Evolutionary conservation across 2,888 invertebrate genomes (phyloP), one percentile per base, ranked within the genome.

Genomic region (Drosophila sordidula): DNA sequence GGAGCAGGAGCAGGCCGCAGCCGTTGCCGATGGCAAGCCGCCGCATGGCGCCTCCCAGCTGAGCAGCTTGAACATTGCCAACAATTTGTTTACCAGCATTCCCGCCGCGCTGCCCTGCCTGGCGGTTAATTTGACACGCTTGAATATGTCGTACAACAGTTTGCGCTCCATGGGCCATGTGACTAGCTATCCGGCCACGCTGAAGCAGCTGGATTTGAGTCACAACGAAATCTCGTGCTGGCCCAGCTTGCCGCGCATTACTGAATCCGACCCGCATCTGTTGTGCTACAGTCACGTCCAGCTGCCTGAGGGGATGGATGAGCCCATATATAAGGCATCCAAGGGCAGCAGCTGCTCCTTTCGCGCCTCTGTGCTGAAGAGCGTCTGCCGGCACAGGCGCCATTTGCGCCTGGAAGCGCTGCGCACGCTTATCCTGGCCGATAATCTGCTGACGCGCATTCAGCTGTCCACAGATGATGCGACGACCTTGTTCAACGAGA

Each of bases 91-190:
- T 91, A 95, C 95, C 34, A 95, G 95, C 78, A 95, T 99, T 66
- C 99, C 99, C 0, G 94, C 95, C 1, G 96, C 97, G 46, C 93
- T 99, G 39, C 96, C 99, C 2, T 99, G 99, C 90, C 93, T 97
- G 61, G 98, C 98, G 5, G 96, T 98, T 0, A 95, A 95, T 80
- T 94, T 99, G 29, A 96, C 97, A 0, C 93, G 97, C 39, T 94
- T 99, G 14, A 98, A 98, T 91, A 95, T 99, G 94, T 96, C 98
- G 0, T 97, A 97, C 90, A 99, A 99, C 92, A 95, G 95, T n/a
- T 61, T 86, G 41, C 77, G 94, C 70, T 95, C 95, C 0, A 96
- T 98, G 95, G 97, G 97, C 2, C 95, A 96, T 88, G 96, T 98
- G 58, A 97, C 97, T 11, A 96, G 96, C 55, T 98, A 98, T 92